Evolutionary conservation across 2,888 invertebrate species (phyloP), one percentile per base, ranked within the genome.

Genomic region (Dryobota labecula): DNA sequence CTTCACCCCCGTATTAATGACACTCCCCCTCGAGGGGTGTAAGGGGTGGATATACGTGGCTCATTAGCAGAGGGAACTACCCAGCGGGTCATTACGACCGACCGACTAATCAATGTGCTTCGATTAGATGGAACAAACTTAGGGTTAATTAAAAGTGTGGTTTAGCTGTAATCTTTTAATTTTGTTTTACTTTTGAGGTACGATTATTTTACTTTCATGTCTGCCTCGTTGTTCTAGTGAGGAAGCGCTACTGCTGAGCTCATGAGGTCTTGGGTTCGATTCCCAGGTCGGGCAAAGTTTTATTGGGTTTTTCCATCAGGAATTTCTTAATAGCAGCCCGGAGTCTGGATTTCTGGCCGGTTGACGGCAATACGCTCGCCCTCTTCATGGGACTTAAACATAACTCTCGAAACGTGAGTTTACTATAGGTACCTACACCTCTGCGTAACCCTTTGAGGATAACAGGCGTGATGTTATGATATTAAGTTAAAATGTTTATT

Each of bases 31-130:
- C 13, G 51, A 60, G 41, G 54, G 85, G 63, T 13, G 24, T 60
- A 41, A 54, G 77, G 82, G 84, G 86, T 84, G 84, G 80, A 78
- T 72, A 84, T 87, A 86, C 86, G 85, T 85, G 88, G 76, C 88
- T 92, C 93, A 93, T 92, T 92, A 92, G 87, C 80, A 88, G 76
- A 69, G 84, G 79, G 83, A 70, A 75, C 84, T 86, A 78, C 90
- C 91, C 88, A 89, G 88, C 86, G 87, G 83, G 87, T 87, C 87
- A 88, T 90, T 90, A 89, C 86, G 56, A 71, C 65, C 68, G 65
- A 38, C 74, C 79, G 78, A 71, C 79, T 92, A 92, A 94, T 94
- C 94, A 94, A 94, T 94, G 94, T 90, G 89, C 92, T 92, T 91
- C 94, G 93, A 94, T 94, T 94, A 93, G 89, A 76, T 64, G 73